Conservation (phyloP, 2,888 invertebrate species). For the Euclidia mi region DNA sequence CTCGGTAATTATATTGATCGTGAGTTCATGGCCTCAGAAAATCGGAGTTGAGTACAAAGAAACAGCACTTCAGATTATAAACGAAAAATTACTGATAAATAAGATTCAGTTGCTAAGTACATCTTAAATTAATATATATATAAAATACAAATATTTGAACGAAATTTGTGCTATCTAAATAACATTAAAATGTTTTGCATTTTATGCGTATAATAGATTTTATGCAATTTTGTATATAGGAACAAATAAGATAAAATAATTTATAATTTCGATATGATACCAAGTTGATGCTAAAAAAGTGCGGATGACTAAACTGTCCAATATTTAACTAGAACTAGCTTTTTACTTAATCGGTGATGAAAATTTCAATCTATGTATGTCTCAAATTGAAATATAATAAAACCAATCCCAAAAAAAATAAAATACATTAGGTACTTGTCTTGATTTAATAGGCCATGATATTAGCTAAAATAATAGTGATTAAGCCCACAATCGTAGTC, state of each 20-base stretch:
- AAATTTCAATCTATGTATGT: too few relatives aligned
- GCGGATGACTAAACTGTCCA: constrained; percentile 13
- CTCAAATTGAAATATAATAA: too few relatives aligned
- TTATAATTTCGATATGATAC: constrained; percentile 43
- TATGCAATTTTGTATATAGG: constrained; percentile 22
- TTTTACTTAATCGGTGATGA: too few relatives aligned
- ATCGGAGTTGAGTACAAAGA: constrained; percentile 9
- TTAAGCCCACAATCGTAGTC: too few relatives aligned
- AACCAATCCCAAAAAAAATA: too few relatives aligned
- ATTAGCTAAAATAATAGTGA: too few relatives aligned
- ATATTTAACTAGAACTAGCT: too few relatives aligned
- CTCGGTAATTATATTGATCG: not conserved
- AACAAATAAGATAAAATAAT: constrained; percentile 23
- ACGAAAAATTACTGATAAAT: constrained; percentile 15
- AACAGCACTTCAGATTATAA: constrained; percentile 18
- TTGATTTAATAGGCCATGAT: too few relatives aligned
- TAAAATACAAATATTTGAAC: constrained; percentile 68
- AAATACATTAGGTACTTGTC: too few relatives aligned
- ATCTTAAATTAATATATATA: constrained; percentile 70
- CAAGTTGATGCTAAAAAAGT: constrained; percentile 6
- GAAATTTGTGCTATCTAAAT: constrained; percentile 75
- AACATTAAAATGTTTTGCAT: constrained; percentile 75
- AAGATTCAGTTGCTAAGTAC: constrained; percentile 29
- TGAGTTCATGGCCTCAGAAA: constrained; percentile 9
- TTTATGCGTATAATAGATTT: constrained; percentile 69